Base-by-base conservation (phyloP, 1,140 invertebrate genomes). In the Metopolophium dirhodum region DNA sequence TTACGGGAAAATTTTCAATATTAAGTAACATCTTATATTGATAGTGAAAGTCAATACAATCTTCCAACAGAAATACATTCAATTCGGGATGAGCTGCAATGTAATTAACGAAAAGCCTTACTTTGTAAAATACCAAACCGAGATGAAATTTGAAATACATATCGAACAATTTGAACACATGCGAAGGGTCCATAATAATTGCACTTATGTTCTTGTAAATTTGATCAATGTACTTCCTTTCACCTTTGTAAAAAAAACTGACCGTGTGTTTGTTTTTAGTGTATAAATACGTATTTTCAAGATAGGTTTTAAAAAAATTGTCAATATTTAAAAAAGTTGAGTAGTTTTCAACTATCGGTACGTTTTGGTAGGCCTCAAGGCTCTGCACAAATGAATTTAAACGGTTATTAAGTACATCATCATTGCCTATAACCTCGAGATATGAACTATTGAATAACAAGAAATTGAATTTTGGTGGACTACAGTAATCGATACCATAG, bases 11-110 rank as follows among this genome's bases (percentile, higher is more conserved):
- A 61, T 61, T 30, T 11, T 8, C 9, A 30, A 0, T 30, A 30
- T 30, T 1, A 11, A 61, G 26, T 0, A 30, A 11, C 26, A 30
- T 11, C 26, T 30, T 0, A 61, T 23, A 26, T 61, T 9, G 7
- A 9, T 9, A 1, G 2, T 30, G 26, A 26, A 61, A 61, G 7
- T 9, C 30, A 1, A 0, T 3, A 9, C 57, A 61, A 23, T 61
- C 57, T 9, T 82, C 14, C 20, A 11, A 18, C n/a, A 1, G n/a
- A 20, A 77, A 35, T 35, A 77, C 11, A 77, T 18, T 35, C 4
- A n/a, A 14, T 18, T 11, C 26, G 2, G n/a, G n/a, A 18, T 9
- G 1, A 20, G 0, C 7, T 4, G 18, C 2, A 11, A 14, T 18
- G 14, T 22, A 20, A 35, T 35, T 9, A 35, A 82, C 0, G 30